Percentiles rank a stretch among this genome's conserved stretches.
phyloP scores from a whole-genome alignment of 2,888 invertebrate species.

The Notocelia uddmanniana region DNA sequence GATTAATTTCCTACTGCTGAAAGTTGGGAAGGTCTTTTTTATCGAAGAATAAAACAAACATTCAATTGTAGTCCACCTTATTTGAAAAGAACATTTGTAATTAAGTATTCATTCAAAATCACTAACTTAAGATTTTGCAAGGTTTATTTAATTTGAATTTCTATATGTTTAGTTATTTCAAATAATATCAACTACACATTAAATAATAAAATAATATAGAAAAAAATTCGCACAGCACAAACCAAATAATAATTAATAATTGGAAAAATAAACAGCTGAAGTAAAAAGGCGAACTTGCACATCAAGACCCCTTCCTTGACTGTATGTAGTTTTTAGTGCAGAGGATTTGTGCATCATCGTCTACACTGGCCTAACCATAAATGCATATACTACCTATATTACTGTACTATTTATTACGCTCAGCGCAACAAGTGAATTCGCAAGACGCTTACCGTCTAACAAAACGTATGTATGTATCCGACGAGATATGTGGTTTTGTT shows the following conservation, averaged over 20 bases:
- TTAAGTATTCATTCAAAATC: no score
- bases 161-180: not conserved
- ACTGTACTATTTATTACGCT: not conserved
- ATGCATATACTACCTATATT: not conserved
- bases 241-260: not conserved
- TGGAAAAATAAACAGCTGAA: slow-evolving; percentile 1
- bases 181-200: not conserved
- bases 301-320: not conserved
- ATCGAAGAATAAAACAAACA: no score
- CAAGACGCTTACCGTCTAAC: slow-evolving; percentile 31
- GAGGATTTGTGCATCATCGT: no score
- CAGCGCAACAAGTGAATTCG: slow-evolving; percentile 40
- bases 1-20: no score
- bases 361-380: not conserved
- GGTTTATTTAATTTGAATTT: no score
- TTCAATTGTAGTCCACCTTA: no score
- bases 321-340: not conserved
- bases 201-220: not conserved
- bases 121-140: no score
- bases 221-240: slow-evolving; percentile 12
- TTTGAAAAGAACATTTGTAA: no score
- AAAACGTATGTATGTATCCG: not conserved
- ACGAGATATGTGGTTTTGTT: not conserved
- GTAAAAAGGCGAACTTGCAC: not conserved
- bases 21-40: no score